Conservation (phyloP, 2,797 vertebrate genomes). For the Poecilia wingei region DNA sequence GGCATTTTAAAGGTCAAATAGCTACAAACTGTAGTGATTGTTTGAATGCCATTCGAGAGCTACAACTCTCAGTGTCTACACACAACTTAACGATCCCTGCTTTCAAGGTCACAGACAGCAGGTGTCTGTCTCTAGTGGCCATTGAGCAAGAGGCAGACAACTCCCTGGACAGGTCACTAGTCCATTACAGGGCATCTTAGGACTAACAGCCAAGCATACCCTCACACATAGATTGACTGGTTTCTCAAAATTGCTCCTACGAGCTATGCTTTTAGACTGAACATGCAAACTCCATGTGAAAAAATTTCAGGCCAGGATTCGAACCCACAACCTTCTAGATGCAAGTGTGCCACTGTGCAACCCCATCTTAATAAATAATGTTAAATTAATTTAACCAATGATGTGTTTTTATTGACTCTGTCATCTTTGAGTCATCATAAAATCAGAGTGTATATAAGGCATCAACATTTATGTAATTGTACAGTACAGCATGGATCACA, state of each 20-base stretch:
- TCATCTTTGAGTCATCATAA: not conserved
- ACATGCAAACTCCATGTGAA: not conserved
- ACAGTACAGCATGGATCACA: not conserved
- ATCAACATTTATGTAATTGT: not conserved
- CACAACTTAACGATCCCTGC: not conserved
- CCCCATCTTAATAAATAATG: not conserved
- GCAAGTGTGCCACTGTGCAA: not conserved
- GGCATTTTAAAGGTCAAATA: slow-evolving; percentile 21
- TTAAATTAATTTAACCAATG: not conserved
- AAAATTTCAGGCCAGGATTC: too few species aligned
- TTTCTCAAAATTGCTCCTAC: too few species aligned
- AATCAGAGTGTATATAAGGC: not conserved
- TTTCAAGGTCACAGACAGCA: not conserved
- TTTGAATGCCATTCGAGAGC: not conserved
- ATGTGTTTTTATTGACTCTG: not conserved
- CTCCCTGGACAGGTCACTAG: too few species aligned
- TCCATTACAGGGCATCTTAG: too few species aligned
- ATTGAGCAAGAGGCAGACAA: too few species aligned
- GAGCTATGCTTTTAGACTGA: too few species aligned
- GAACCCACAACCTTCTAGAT: not conserved
- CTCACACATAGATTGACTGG: too few species aligned
- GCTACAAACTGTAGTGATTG: slow-evolving; percentile 2
- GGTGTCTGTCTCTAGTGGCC: too few species aligned
- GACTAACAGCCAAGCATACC: too few species aligned
- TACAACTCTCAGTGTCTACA: not conserved